phyloP scores from a whole-genome alignment of 1,140 invertebrate genomes.

The Drepana arcuata region DNA sequence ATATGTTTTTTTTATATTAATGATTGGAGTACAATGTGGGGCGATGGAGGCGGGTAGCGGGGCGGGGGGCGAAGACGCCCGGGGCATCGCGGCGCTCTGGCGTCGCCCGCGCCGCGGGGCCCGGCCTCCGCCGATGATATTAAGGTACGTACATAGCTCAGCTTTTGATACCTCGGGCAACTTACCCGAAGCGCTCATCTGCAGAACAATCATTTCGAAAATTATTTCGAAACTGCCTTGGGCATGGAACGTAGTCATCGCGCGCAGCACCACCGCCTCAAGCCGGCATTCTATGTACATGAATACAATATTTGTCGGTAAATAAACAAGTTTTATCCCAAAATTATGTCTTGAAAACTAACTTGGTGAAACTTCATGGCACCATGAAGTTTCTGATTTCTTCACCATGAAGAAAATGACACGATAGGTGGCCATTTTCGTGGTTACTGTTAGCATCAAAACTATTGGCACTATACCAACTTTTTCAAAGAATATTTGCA shows the following conservation, averaged over 20 bases:
- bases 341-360: too few species aligned
- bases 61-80: not conserved
- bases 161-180: constrained; percentile 28
- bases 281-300: too few species aligned
- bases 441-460: too few species aligned
- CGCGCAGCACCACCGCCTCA: constrained; percentile 7
- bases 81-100: constrained; percentile 13
- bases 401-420: too few species aligned
- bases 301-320: too few species aligned
- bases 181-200: constrained; percentile 32
- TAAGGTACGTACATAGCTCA: constrained; percentile 41
- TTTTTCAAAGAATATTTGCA: too few species aligned
- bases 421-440: too few species aligned
- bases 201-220: constrained; percentile 54
- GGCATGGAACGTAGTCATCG: constrained; percentile 19
- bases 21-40: constrained; percentile 9
- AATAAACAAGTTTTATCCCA: too few species aligned
- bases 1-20: constrained; percentile 24
- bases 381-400: too few species aligned
- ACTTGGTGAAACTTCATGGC: too few species aligned
- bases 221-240: constrained; percentile 43
- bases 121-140: constrained; percentile 18
- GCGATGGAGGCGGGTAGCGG: constrained; percentile 1
- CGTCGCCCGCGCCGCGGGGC: constrained; percentile 11
- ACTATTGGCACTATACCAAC: too few species aligned